Evolutionary conservation across 1,140 invertebrate genomes (phyloP).

Genomic region (Ceratina australensis): DNA sequence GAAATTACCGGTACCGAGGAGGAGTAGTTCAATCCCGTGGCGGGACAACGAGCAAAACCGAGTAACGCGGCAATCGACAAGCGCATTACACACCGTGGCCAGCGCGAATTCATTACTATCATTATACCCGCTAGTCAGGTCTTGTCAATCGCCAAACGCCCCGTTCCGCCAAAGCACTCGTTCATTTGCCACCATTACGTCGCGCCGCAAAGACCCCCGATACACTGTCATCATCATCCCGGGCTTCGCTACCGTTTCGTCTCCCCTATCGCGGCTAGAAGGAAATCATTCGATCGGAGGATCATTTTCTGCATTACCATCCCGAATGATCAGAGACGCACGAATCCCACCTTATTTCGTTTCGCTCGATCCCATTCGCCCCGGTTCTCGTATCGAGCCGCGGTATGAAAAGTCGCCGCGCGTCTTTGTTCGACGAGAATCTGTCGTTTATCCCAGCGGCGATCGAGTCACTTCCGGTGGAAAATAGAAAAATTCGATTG

Average conservation of each 20-base stretch:
- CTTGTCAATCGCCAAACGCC: conserved; percentile 11
- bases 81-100: neutral
- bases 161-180: neutral
- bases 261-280: neutral
- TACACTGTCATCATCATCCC: conserved; percentile 13
- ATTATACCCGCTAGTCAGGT: conserved; percentile 12
- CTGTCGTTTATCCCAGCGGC: conserved; percentile 16
- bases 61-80: neutral
- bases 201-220: conserved; percentile 1
- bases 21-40: neutral
- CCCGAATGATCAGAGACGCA: neutral
- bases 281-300: neutral
- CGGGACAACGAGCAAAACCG: neutral
- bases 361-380: neutral
- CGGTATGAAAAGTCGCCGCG: neutral
- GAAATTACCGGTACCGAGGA: neutral
- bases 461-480: conserved; percentile 50
- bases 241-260: conserved; percentile 8
- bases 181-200: conserved; percentile 19
- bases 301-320: no score
- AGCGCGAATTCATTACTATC: neutral
- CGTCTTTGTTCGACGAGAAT: neutral
- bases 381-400: neutral
- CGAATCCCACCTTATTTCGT: neutral
- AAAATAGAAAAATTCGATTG: conserved; percentile 34